Evolutionary conservation across 1,140 invertebrate species (phyloP), one percentile per base, ranked within the genome.

Genomic region (Cotesia glomerata): DNA sequence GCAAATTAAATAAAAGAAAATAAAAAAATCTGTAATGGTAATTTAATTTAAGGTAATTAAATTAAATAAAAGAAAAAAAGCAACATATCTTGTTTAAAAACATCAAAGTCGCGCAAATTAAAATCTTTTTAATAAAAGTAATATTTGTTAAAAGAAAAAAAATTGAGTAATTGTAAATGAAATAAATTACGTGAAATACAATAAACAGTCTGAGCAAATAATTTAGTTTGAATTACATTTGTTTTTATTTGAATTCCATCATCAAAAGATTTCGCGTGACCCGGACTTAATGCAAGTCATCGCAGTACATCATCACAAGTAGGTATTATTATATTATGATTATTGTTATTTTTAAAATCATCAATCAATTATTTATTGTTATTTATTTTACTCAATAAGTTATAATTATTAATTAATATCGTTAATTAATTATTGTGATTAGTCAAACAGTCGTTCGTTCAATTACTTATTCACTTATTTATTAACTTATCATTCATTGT

Each of bases 241-340:
- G 81, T 76, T 87, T 86, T 87, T 87, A 87, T 87, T 87, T 85
- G 79, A 86, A 85, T 87, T 86, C 80, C 82, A 86, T 85, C 83
- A 83, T 86, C 83, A 86, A 86, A 81, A 86, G 84, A 80, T 85
- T 81, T 84, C 81, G 81, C 82, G 83, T 85, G 84, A 87, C 85
- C 81, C 85, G 84, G 77, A 83, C 80, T 85, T 79, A 84, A 82
- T 81, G 82, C 85, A 82, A 85, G 84, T 86, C 84, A 85, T 84
- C 84, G 84, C 84, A 80, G 75, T 86, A 86, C 85, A 87, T 84
- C 78, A 81, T 87, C 84, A 87, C 82, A 85, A 86, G 80, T 85
- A 85, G 79, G 73, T 71, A 77, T 75, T 73, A 77, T 75, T 74
- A 8, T 45, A 26, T 26, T 26, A 45, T 45, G 39, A 77, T 73